phyloP scores from a whole-genome alignment of 1,140 invertebrate genomes.

The Neuroterus valhalla region DNA sequence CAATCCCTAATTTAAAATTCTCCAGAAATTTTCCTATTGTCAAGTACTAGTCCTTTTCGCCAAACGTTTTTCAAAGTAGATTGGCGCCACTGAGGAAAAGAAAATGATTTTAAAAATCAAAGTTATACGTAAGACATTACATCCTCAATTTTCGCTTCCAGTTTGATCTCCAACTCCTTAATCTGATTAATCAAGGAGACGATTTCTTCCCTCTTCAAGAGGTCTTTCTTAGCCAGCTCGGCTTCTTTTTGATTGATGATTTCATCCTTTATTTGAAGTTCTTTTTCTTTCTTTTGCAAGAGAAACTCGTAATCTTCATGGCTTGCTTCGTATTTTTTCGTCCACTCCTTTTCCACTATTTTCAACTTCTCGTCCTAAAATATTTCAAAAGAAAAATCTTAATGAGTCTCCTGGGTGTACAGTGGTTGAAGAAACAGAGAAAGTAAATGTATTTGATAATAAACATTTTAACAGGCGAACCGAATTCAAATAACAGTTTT shows the following conservation, averaged over 20 bases:
- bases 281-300: conserved; percentile 52
- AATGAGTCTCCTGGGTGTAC: too few species aligned
- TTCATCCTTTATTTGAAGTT: conserved; percentile 53
- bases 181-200: conserved; percentile 51
- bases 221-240: conserved; percentile 48
- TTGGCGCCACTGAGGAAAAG: too few species aligned
- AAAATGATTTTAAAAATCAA: not conserved
- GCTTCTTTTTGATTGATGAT: conserved; percentile 50
- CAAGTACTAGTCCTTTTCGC: too few species aligned
- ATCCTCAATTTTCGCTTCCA: conserved; percentile 59
- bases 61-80: too few species aligned
- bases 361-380: conserved; percentile 44
- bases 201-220: conserved; percentile 49
- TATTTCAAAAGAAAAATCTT: conserved; percentile 23
- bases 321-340: conserved; percentile 46
- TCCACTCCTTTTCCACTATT: conserved; percentile 48
- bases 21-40: too few species aligned
- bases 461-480: too few species aligned
- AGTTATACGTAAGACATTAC: conserved; percentile 45
- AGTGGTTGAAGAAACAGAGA: too few species aligned
- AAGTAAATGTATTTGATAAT: too few species aligned
- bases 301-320: conserved; percentile 45
- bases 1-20: too few species aligned
- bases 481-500: too few species aligned
- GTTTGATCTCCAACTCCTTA: conserved; percentile 56